phyloP scores from a whole-genome alignment of 1,140 invertebrate species.

The Sycophila sp. region DNA sequence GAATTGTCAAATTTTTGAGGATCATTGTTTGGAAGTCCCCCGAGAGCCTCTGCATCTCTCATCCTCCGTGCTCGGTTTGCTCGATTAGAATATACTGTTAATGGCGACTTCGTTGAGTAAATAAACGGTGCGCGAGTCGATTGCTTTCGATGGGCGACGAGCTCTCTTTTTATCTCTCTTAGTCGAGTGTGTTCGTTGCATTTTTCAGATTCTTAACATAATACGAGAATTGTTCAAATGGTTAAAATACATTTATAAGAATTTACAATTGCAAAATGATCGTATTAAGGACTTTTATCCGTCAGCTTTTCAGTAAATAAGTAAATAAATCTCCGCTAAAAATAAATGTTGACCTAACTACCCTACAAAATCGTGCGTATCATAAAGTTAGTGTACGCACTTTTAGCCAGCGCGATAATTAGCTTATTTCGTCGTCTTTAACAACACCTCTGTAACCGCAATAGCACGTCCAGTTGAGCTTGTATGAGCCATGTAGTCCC shows the following conservation, averaged over 20 bases:
- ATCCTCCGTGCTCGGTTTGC: neutral
- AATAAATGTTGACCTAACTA: neutral
- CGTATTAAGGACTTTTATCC: neutral
- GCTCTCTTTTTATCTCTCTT: neutral
- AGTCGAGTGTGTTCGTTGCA: neutral
- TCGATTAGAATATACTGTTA: conserved; percentile 31
- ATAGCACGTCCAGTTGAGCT: neutral
- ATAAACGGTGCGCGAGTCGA: neutral
- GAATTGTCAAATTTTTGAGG: conserved; percentile 17
- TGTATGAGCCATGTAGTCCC: too few species aligned
- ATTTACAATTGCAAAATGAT: too few species aligned
- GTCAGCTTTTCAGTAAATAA: neutral
- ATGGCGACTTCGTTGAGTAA: conserved; percentile 7
- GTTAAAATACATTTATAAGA: too few species aligned
- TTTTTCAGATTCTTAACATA: conserved; percentile 6
- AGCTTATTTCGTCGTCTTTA: conserved; percentile 6
- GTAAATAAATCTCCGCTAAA: neutral
- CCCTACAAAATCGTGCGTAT: too few species aligned
- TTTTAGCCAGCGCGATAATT: conserved; percentile 9
- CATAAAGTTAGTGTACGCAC: too few species aligned
- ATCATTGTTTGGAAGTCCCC: conserved; percentile 29
- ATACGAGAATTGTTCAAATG: too few species aligned
- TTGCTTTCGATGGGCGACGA: neutral
- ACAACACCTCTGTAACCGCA: conserved; percentile 13
- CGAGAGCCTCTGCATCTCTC: neutral